These are phyloP conservation scores for Rhinolophus sinicus DNA, from an alignment of 2,113 vertebrate genomes.

Conservation along the genomic window DNA sequence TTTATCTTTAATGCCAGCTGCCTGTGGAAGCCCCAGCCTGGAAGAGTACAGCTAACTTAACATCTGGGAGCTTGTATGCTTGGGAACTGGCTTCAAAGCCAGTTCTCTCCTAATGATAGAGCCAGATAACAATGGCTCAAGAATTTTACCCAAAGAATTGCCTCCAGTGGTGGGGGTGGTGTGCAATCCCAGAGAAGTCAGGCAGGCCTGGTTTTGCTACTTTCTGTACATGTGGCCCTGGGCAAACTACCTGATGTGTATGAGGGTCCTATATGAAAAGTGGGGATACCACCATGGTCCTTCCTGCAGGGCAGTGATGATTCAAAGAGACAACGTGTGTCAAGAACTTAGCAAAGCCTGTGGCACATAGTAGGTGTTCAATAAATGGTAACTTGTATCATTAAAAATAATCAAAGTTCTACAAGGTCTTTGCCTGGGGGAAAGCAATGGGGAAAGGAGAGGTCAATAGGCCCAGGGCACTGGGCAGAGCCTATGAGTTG, in stretches of 20 bases:
- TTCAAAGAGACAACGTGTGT: background rate
- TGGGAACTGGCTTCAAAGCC: background rate
- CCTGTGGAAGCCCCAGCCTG: background rate
- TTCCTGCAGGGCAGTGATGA: background rate
- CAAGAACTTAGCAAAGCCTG: background rate
- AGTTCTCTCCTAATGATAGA: background rate
- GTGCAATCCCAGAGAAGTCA: background rate
- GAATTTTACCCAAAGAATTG: background rate
- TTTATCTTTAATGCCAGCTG: background rate
- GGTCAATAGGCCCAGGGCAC: too few relatives aligned
- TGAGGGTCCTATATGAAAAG: background rate
- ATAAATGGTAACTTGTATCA: background rate
- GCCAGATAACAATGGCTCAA: background rate
- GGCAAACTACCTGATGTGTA: too few relatives aligned
- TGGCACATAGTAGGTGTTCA: background rate
- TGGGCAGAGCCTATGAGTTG: background rate
- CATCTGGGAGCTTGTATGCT: fast-evolving
- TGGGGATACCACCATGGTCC: background rate
- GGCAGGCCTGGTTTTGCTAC: background rate
- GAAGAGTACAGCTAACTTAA: background rate
- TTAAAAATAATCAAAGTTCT: background rate
- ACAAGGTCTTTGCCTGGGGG: too few relatives aligned
- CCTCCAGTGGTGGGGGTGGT: background rate
- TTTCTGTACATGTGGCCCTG: background rate
- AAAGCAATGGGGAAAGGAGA: background rate